Evolutionary conservation across 2,888 invertebrate species (phyloP), one percentile per base, ranked within the genome.

Genomic region (Glaucopsyche alexis): DNA sequence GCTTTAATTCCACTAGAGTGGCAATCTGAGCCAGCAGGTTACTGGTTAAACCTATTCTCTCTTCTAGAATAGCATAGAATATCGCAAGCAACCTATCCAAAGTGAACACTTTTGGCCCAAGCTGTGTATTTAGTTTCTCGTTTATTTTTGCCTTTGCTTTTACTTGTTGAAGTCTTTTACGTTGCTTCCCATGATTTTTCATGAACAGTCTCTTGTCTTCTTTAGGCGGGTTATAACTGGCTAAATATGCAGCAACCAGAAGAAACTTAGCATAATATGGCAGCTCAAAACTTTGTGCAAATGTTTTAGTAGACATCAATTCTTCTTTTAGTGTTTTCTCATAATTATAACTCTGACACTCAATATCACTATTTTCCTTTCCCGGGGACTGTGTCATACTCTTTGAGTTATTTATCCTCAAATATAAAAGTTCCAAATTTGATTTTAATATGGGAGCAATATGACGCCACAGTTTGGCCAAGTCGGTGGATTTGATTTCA

Each of bases 191-290:
- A 78, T 95, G 95, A 79, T 95, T 88, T 88, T 98, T 98, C 86
- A 97, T 95, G 85, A 98, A 98, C 66, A 98, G 91, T 69, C 96
- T 92, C 82, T 96, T 97, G 84, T 99, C 99, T 78, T 97, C 96
- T 79, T 96, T 97, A 0, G 96, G 95, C 1, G 98, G 97, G 87
- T 98, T 98, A 85, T 98, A 97, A 49, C 98, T 98, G 0, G 98
- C 98, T 75, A 99, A 91, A 84, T 97, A 99, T 0, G 98, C 96
- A 8, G 98, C 97, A 42, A 99, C 96, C 4, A 99, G 90, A 50
- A 99, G 93, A 85, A 95, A 98, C 87, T 98, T 98, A 0, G 97
- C 96, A 87, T 97, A 98, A 83, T 95, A 98, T 0, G 98, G 98
- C 5, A 99, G 84, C 81, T 97, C 97, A 49, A 97, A 94, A 72